A percentile compares a stretch with the other conserved stretches of the same genome.
These are phyloP conservation scores for Moxostoma hubbsi DNA, from an alignment of 2,797 vertebrate genomes.

Conservation along the genomic window DNA sequence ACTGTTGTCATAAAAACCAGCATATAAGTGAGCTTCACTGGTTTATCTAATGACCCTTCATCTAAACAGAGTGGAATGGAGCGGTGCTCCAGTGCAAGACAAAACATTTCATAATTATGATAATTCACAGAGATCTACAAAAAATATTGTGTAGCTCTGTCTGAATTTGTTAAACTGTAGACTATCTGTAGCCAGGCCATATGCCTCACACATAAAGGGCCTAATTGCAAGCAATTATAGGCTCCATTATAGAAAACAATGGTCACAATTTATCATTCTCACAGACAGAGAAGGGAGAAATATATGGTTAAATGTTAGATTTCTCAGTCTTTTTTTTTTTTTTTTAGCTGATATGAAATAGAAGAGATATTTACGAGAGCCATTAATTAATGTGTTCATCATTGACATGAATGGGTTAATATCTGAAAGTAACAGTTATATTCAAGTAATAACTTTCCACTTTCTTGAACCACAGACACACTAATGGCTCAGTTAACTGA, in stretches of 20 bases:
- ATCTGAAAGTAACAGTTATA: background rate
- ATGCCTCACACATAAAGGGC: constrained; percentile 50
- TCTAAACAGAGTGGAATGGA: background rate
- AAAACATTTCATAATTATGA: background rate
- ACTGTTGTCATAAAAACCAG: too few species aligned
- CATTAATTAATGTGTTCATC: constrained; percentile 20
- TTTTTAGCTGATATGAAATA: background rate
- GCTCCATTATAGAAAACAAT: constrained; percentile 61
- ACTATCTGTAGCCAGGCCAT: constrained; percentile 48
- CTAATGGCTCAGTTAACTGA: background rate
- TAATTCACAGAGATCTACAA: background rate
- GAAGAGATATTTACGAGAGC: constrained; percentile 6
- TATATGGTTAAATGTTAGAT: constrained; percentile 31
- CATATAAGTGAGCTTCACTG: background rate
- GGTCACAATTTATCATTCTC: constrained; percentile 56
- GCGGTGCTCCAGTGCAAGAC: background rate
- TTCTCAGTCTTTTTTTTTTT: background rate
- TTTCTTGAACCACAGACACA: background rate
- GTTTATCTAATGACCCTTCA: constrained; percentile 6
- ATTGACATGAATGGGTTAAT: constrained; percentile 18
- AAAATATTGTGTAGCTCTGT: background rate
- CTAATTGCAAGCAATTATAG: constrained; percentile 62
- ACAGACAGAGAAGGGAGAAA: constrained; percentile 37
- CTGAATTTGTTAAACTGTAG: constrained; percentile 27
- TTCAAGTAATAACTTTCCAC: background rate